Conservation (phyloP, 2,888 invertebrate genomes). For the Leuctra nigra region DNA sequence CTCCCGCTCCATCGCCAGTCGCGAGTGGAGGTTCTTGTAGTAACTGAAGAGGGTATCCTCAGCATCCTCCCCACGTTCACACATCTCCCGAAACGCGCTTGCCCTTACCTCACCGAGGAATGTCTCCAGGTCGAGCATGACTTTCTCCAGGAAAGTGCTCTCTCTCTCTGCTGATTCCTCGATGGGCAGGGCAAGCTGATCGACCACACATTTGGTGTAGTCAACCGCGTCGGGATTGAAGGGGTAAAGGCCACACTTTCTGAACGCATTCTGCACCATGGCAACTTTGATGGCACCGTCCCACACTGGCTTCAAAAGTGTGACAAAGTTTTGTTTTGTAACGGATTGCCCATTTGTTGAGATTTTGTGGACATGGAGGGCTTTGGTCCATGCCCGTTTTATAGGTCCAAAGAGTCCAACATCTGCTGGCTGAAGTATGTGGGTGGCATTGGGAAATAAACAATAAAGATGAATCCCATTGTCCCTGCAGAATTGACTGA, state of each 20-base stretch:
- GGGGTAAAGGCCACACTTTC: constrained; percentile 31
- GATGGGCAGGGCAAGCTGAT: too few species aligned
- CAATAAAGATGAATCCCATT: constrained; percentile 32
- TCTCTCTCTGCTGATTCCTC: too few species aligned
- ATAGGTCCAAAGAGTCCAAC: constrained; percentile 34
- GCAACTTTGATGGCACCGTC: neutral
- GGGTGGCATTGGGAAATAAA: constrained; percentile 32
- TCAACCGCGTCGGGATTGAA: constrained; percentile 29
- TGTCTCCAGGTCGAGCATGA: too few species aligned
- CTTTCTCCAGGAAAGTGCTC: too few species aligned
- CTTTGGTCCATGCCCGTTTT: constrained; percentile 33
- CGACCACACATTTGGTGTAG: constrained; percentile 29
- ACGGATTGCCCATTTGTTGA: constrained; percentile 26
- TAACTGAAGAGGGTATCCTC: too few species aligned
- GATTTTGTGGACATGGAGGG: constrained; percentile 30
- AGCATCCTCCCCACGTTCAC: too few species aligned
- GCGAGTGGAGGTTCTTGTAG: too few species aligned
- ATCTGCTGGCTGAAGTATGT: constrained; percentile 34
- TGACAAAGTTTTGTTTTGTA: constrained; percentile 33
- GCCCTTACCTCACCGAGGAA: too few species aligned
- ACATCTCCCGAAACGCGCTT: too few species aligned
- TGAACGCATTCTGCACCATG: constrained; percentile 29
- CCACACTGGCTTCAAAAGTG: constrained; percentile 29
- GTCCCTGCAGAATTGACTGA: constrained; percentile 31
- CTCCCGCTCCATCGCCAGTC: too few species aligned